Evolutionary conservation across 2,888 invertebrate species (phyloP), one percentile per base, ranked within the genome.

Genomic region (Papilio elwesi): DNA sequence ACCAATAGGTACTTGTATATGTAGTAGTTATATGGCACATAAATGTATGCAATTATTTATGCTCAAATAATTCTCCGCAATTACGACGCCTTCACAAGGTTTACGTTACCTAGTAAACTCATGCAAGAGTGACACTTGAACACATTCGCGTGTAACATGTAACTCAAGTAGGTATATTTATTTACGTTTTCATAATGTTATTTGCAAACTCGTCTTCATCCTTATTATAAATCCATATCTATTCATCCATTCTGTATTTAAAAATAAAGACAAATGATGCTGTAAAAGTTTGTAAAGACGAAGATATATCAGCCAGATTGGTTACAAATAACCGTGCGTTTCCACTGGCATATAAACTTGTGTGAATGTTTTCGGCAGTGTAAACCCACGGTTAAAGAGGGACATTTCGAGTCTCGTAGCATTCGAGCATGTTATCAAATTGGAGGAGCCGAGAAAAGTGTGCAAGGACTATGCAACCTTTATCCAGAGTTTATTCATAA

Each of bases 61-160:
- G 38, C 43, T 62, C 43, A 62, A 62, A 62, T 62, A 62, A 62
- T 26, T 26, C 43, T 62, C 43, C n/a, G 59, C 10, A 13, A 57
- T 57, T 59, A 43, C 59, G 59, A 43, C n/a, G 43, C 59, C 43
- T 38, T 59, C n/a, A 38, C 59, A 43, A 43, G 59, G 59, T 62
- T 62, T 62, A 62, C 43, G 43, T 62, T 62, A 62, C 59, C n/a
- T n/a, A 62, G 59, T 62, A 43, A 43, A 59, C 59, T 62, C 15
- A 62, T 43, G 43, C 59, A 62, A 47, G 64, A 49, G n/a, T 64
- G 36, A 59, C 53, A 53, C 66, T 38, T 62, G 65, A 68, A 75
- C 67, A 38, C 48, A 51, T 57, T 59, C 36, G 49, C 38, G 38
- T 43, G 55, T 57, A 53, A 71, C 36, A 57, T 15, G 13, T 4